Evolutionary conservation across 2,888 invertebrate species (phyloP).

Genomic region (Yponomeuta malinellus): DNA sequence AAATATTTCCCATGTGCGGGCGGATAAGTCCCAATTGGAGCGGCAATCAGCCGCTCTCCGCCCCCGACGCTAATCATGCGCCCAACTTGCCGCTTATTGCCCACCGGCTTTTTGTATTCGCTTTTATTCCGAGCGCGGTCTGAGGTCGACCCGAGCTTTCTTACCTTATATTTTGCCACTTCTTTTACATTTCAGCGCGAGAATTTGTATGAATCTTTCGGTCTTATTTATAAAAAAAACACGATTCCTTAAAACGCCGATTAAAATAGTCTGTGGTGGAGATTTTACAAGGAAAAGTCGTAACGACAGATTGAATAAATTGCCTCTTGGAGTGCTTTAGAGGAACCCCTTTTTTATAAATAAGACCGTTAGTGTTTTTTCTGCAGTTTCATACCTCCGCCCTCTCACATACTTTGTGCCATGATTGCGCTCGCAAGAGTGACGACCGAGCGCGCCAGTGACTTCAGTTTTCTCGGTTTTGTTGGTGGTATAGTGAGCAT

Average conservation of each 20-base stretch:
- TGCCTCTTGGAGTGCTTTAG: too few species aligned
- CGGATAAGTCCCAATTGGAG: slow-evolving; percentile 76
- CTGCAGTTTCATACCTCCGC: too few species aligned
- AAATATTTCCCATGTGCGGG: slow-evolving; percentile 77
- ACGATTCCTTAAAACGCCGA: too few species aligned
- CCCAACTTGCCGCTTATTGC: slow-evolving; percentile 16
- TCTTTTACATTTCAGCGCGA: neutral
- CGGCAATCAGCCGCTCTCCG: slow-evolving; percentile 63
- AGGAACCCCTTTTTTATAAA: too few species aligned
- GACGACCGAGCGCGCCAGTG: too few species aligned
- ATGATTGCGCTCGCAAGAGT: too few species aligned
- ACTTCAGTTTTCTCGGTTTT: neutral
- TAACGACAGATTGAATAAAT: too few species aligned
- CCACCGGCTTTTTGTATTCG: slow-evolving; percentile 17
- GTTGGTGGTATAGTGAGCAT: neutral
- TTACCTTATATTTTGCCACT: slow-evolving; percentile 4
- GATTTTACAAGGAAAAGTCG: too few species aligned
- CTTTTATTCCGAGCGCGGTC: slow-evolving; percentile 21
- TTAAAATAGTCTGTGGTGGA: too few species aligned
- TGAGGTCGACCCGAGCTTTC: slow-evolving; percentile 1
- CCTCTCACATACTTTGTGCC: too few species aligned
- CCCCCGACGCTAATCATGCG: slow-evolving; percentile 61
- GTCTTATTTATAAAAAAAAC: too few species aligned
- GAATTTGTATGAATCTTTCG: neutral
- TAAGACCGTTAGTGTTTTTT: neutral